Base-by-base conservation (phyloP, 2,113 vertebrate genomes). In the Barnardius zonarius region DNA sequence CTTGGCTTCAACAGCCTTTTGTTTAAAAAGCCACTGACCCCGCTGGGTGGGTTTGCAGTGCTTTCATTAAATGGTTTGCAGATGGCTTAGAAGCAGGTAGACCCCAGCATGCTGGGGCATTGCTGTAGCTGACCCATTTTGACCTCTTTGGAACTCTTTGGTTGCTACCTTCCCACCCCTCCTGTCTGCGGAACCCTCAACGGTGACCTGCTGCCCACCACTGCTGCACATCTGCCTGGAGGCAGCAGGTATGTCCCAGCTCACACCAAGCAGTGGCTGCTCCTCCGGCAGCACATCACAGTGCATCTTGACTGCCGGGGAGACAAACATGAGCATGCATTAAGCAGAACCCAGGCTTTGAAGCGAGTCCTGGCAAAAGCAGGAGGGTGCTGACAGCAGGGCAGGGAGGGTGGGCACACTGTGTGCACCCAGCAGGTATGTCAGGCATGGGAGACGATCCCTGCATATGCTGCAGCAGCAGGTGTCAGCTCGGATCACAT, bases 171-270 rank as follows among this genome's bases (percentile, higher is more conserved):
- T 67, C n/a, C 55, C 0, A 0, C n/a, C 24, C 43, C 54, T 70
- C 39, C 52, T 11, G 23, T 75, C 46, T 48, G 2, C 1, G n/a
- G 5, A 27, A 17, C 8, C 37, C 28, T 16, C 2, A 0, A 24
- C 23, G 1, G 61, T n/a, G 31, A 70, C 27, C 20, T 17, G 13
- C 48, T 54, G 33, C 25, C 69, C 23, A 15, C n/a, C 9, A 1
- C 39, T 14, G 52, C 79, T 27, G 52, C 73, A 30, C 18, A 8
- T 24, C 22, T 59, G 10, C 61, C 64, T 6, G 25, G 17, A 30
- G 14, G n/a, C 3, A 7, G n/a, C 54, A 57, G 27, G 9, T 7
- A 59, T 15, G 33, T 61, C 51, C 39, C 51, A 11, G 41, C 33
- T 41, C 43, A 5, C 5, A 3, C 27, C 31, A 12, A 48, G 43